Conservation (phyloP, 2,888 invertebrate species). For the Leucophenga montana region DNA sequence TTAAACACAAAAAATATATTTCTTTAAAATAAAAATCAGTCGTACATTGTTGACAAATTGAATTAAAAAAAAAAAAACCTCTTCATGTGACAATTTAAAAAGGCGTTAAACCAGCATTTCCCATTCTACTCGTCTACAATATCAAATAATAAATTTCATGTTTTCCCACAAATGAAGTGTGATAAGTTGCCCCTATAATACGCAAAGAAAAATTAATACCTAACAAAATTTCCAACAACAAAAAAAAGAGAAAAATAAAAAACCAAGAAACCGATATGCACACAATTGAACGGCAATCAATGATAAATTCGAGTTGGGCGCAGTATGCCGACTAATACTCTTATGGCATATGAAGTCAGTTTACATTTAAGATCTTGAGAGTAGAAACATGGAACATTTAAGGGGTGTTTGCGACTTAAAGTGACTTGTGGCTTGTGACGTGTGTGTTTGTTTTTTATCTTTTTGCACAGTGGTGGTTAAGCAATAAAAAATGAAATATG, state of each 20-base stretch:
- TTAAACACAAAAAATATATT: too few species aligned
- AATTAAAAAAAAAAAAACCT: slow-evolving; percentile 39
- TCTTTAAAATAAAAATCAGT: neutral
- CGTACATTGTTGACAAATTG: slow-evolving; percentile 31
- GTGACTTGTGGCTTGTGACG: neutral
- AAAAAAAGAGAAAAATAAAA: too few species aligned
- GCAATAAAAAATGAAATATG: slow-evolving; percentile 2
- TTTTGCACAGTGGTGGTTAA: neutral
- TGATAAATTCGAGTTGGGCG: neutral
- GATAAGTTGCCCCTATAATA: slow-evolving; percentile 52
- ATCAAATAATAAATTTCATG: slow-evolving; percentile 28
- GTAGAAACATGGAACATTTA: neutral
- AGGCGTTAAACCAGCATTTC: slow-evolving; percentile 61
- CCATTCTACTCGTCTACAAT: neutral
- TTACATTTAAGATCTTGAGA: neutral
- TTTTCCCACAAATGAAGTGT: slow-evolving; percentile 22
- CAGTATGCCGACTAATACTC: neutral
- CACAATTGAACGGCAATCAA: neutral
- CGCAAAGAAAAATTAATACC: slow-evolving; percentile 32
- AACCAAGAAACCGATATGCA: neutral
- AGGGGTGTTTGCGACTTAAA: slow-evolving; percentile 4
- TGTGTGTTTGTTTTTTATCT: neutral
- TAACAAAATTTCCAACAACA: slow-evolving; percentile 32
- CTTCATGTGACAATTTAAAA: slow-evolving; percentile 51
- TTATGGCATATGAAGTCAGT: too few species aligned